Percentiles rank a stretch among this genome's conserved stretches.
Evolutionary conservation across 1,140 invertebrate species (phyloP).

Genomic region (Nomia melanderi): DNA sequence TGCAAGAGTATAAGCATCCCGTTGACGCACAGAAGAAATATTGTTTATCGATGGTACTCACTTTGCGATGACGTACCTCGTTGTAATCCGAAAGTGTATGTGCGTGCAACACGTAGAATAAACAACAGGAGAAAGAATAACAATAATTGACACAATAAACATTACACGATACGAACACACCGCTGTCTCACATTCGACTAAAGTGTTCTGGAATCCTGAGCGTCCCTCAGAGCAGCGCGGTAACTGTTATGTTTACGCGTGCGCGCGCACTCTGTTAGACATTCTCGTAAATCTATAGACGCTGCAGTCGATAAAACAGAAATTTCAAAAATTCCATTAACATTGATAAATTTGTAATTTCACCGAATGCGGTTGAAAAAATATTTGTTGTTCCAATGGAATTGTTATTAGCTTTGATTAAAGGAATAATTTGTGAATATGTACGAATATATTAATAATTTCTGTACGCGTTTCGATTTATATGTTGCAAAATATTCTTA

Average conservation of each 20-base stretch:
- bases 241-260: constrained; percentile 13
- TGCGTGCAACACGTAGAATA: neutral
- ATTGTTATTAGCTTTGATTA: neutral
- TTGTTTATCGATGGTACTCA: constrained; percentile 8
- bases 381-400: neutral
- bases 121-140: neutral
- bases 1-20: constrained; percentile 20
- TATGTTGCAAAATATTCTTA: neutral
- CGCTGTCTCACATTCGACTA: neutral
- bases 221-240: neutral
- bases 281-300: too few species aligned
- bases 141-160: neutral
- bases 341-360: too few species aligned
- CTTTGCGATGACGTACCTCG: neutral
- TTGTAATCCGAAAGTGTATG: neutral
- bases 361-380: too few species aligned
- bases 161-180: neutral
- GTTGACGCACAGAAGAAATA: neutral
- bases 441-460: neutral
- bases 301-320: constrained; percentile 5
- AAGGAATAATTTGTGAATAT: neutral
- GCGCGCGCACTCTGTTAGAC: neutral
- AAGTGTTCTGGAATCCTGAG: neutral
- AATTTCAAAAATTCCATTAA: neutral
- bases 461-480: neutral